These are phyloP conservation scores for Patella caerulea DNA, from an alignment of 2,888 invertebrate species.

Conservation along the genomic window DNA sequence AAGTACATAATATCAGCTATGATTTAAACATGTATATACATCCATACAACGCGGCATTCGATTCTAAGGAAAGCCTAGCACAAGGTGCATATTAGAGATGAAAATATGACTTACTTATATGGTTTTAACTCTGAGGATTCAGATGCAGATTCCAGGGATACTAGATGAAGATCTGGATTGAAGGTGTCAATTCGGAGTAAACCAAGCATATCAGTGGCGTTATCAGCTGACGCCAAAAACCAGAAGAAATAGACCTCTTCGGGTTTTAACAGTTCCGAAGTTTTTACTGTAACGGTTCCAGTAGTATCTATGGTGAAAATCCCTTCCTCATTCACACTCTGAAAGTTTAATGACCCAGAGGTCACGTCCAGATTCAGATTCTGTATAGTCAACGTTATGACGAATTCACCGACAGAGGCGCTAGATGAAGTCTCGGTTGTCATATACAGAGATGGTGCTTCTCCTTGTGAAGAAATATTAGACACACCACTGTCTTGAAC, in stretches of 20 bases:
- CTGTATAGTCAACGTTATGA: slow-evolving; percentile 32
- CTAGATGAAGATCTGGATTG: slow-evolving; percentile 35
- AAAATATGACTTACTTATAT: not conserved
- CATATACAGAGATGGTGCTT: slow-evolving; percentile 29
- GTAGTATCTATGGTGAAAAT: slow-evolving; percentile 38
- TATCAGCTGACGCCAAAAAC: not conserved
- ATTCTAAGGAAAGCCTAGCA: not conserved
- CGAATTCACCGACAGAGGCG: slow-evolving; percentile 34
- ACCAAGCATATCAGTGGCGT: slow-evolving; percentile 22
- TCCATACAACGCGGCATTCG: too few species aligned
- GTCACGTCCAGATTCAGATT: slow-evolving; percentile 9
- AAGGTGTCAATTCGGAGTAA: slow-evolving; percentile 43
- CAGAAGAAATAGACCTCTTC: slow-evolving; percentile 34
- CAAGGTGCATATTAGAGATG: not conserved
- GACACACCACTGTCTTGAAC: slow-evolving; percentile 36
- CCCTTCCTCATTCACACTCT: not conserved
- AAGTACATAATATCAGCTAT: too few species aligned
- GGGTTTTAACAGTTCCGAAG: slow-evolving; percentile 23
- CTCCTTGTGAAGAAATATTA: not conserved
- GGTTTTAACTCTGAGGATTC: not conserved
- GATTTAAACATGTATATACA: too few species aligned
- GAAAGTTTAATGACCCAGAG: not conserved
- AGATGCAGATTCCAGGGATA: slow-evolving; percentile 17
- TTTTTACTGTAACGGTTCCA: slow-evolving; percentile 42
- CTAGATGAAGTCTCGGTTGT: slow-evolving; percentile 39